These are phyloP conservation scores for Dynastes maya DNA, from an alignment of 2,888 invertebrate genomes.

Conservation along the genomic window DNA sequence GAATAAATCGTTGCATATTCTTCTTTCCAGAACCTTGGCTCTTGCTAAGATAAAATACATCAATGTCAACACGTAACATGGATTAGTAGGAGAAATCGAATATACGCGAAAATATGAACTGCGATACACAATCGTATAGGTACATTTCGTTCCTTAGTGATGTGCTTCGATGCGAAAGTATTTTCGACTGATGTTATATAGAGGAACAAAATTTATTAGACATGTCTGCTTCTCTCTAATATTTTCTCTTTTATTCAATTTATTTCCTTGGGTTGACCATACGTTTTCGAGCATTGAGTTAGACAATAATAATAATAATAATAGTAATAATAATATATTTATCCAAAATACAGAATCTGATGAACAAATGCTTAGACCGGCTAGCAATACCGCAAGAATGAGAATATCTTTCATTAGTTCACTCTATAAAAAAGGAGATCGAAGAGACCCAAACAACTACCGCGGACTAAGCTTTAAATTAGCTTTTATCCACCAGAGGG, in stretches of 20 bases:
- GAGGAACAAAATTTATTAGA: neutral
- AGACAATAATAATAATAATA: no score
- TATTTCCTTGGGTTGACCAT: neutral
- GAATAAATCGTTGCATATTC: conserved; percentile 50
- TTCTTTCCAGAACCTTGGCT: conserved; percentile 1
- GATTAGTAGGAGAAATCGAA: conserved; percentile 36
- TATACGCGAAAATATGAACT: conserved; percentile 31
- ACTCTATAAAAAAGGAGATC: no score
- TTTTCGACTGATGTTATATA: neutral
- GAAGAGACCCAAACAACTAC: no score
- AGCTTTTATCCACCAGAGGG: no score
- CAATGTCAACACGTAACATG: conserved; percentile 35
- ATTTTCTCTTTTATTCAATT: neutral
- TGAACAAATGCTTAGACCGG: no score
- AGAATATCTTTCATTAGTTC: no score
- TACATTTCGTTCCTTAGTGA: neutral
- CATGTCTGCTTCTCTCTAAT: neutral
- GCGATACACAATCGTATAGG: conserved; percentile 19
- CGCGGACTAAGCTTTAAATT: no score
- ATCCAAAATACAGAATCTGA: no score
- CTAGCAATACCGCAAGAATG: no score
- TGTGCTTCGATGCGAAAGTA: neutral
- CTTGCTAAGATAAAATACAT: conserved; percentile 34
- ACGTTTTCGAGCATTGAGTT: neutral
- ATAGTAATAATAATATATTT: no score